These are phyloP conservation scores for Timandra comae DNA, from an alignment of 2,888 invertebrate genomes.

Conservation along the genomic window DNA sequence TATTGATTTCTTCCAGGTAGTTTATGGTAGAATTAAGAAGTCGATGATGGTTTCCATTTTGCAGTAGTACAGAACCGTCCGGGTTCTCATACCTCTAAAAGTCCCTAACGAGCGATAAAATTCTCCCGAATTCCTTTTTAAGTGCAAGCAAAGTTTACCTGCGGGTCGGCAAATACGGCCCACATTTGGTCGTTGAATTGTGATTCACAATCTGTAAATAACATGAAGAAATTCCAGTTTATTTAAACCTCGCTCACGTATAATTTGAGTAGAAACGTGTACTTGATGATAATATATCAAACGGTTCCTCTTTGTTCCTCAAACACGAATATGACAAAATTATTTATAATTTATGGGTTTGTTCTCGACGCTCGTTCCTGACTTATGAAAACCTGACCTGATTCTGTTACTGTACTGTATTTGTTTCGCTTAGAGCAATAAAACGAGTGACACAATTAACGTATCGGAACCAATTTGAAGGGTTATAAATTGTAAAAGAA, in stretches of 20 bases:
- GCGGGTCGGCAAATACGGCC: slow-evolving; percentile 69
- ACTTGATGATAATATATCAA: background rate
- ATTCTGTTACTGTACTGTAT: no score
- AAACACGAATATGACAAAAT: no score
- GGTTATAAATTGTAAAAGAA: background rate
- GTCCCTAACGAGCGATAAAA: slow-evolving; percentile 73
- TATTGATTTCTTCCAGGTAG: slow-evolving; percentile 36
- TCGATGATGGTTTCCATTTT: slow-evolving; percentile 24
- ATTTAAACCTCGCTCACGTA: slow-evolving; percentile 30
- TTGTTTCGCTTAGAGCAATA: no score
- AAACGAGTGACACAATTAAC: no score
- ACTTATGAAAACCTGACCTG: no score
- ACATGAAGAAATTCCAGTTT: slow-evolving; percentile 42
- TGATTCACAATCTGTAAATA: slow-evolving; percentile 61
- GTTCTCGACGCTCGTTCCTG: no score
- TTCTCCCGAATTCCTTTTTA: slow-evolving; percentile 63
- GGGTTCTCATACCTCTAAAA: slow-evolving; percentile 47
- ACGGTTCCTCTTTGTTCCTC: background rate
- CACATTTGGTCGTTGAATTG: slow-evolving; percentile 63
- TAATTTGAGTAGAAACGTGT: slow-evolving; percentile 21
- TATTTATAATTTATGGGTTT: no score
- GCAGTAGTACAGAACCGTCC: slow-evolving; percentile 14
- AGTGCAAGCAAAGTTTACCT: slow-evolving; percentile 67
- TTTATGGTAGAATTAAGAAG: slow-evolving; percentile 25
- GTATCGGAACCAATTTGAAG: background rate